Percentiles rank a stretch among this genome's conserved stretches.
These are phyloP conservation scores for Calephelis virginiensis DNA, from an alignment of 1,140 invertebrate species.

Conservation along the genomic window DNA sequence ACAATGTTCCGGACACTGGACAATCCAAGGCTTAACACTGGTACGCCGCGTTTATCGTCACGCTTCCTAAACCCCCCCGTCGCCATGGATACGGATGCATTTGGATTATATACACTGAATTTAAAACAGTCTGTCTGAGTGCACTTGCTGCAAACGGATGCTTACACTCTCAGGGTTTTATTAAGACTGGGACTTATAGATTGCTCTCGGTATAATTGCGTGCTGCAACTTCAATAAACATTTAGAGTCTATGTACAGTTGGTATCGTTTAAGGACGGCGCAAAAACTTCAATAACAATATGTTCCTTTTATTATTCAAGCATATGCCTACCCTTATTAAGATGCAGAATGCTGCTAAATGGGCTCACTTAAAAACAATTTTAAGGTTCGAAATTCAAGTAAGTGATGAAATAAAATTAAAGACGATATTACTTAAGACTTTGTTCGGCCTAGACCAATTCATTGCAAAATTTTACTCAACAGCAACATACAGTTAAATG, in stretches of 20 bases:
- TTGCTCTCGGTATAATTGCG: slow-evolving; percentile 45
- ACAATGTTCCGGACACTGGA: slow-evolving; percentile 68
- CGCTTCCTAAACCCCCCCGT: slow-evolving; percentile 45
- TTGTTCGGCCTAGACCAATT: too few relatives aligned
- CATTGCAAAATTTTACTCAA: too few relatives aligned
- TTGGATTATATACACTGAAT: slow-evolving; percentile 42
- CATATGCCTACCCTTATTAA: background rate
- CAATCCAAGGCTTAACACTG: slow-evolving; percentile 60
- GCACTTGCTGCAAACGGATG: slow-evolving; percentile 49
- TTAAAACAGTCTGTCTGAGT: slow-evolving; percentile 48
- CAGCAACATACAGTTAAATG: too few relatives aligned
- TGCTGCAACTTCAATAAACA: slow-evolving; percentile 32
- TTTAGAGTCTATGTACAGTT: slow-evolving; percentile 22
- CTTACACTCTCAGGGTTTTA: slow-evolving; percentile 43
- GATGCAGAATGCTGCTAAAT: too few relatives aligned
- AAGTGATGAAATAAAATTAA: too few relatives aligned
- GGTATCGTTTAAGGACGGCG: background rate
- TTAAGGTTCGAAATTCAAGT: too few relatives aligned
- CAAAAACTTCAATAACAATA: background rate
- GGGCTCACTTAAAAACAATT: too few relatives aligned
- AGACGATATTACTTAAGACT: too few relatives aligned
- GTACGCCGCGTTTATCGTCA: slow-evolving; percentile 60
- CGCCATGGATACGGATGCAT: slow-evolving; percentile 66
- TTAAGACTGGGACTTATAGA: slow-evolving; percentile 49
- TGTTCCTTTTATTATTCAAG: background rate